phyloP scores from a whole-genome alignment of 2,888 invertebrate genomes.

The Parnassius glacialis region DNA sequence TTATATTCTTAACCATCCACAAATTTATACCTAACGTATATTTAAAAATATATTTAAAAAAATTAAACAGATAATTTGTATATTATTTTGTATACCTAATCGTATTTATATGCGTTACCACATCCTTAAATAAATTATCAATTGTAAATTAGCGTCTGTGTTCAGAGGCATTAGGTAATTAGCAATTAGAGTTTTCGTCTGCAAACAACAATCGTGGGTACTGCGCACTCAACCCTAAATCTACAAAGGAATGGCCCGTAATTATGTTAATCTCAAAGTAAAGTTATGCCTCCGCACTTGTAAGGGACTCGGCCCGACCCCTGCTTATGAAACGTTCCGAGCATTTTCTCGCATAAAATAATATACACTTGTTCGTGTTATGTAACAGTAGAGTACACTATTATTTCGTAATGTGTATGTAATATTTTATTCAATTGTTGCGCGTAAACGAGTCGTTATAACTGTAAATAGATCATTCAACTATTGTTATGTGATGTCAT shows the following conservation, averaged over 20 bases:
- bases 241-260: slow-evolving; percentile 54
- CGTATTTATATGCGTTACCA: background rate
- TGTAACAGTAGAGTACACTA: slow-evolving; percentile 2
- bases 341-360: slow-evolving; percentile 49
- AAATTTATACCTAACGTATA: no score
- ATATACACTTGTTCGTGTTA: slow-evolving; percentile 25
- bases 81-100: background rate
- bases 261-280: slow-evolving; percentile 77
- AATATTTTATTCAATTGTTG: slow-evolving; percentile 16
- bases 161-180: slow-evolving; percentile 45
- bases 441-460: slow-evolving; percentile 16
- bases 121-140: slow-evolving; percentile 10
- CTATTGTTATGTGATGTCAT: no score
- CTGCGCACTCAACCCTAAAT: slow-evolving; percentile 53
- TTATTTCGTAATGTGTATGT: slow-evolving; percentile 16
- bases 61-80: no score
- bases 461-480: slow-evolving; percentile 7
- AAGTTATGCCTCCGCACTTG: slow-evolving; percentile 72
- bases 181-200: slow-evolving; percentile 40
- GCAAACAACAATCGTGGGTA: slow-evolving; percentile 44
- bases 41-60: no score
- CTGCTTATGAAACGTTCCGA: slow-evolving; percentile 51
- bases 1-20: no score
- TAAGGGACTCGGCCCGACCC: slow-evolving; percentile 55
- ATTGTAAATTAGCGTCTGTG: slow-evolving; percentile 52